Evolutionary conservation across 2,888 invertebrate genomes (phyloP), one percentile per base, ranked within the genome.

Genomic region (Zygothrica quintamaculata): DNA sequence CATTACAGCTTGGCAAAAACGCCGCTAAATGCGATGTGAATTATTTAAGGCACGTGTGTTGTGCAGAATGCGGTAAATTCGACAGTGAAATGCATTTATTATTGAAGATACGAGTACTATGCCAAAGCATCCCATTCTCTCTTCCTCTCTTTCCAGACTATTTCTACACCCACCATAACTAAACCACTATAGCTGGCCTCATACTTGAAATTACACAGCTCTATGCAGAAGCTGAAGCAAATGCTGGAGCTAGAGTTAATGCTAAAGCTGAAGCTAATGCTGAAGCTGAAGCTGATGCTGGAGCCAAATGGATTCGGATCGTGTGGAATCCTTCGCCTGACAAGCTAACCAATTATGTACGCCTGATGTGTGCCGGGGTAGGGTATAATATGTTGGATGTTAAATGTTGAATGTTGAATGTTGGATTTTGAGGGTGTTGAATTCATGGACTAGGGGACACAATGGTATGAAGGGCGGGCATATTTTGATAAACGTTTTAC

Each of bases 41-140:
- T 82, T 87, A 82, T 87, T 82, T 82, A 82, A 82, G 87, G 84
- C 87, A 85, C 82, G 87, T 82, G 87, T 80, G 87, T 74, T 74
- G 87, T 82, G 86, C 79, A 73, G 76, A 87, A 85, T 85, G 82
- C 86, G 86, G 87, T 79, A 87, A 87, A 82, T 82, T 85, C 82
- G 82, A 85, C 87, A 85, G 84, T 85, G 74, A 87, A 82, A 82
- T 87, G 87, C 82, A 85, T 82, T 82, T 82, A 85, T 82, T 82
- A 82, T 82, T 82, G 86, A 87, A 87, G 87, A 80, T 67, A 61
- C 72, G 43, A 42, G 15, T 11, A 16, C 37, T 22, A 40, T 43
- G 18, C 29, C 12, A 11, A 22, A 7, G 18, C 7, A 3, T 13
- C 18, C 9, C 50, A n/a, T n/a, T n/a, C 9, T 1, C 13, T 12